Conservation (phyloP, 2,888 invertebrate species). For the Ethmia dodecea region DNA sequence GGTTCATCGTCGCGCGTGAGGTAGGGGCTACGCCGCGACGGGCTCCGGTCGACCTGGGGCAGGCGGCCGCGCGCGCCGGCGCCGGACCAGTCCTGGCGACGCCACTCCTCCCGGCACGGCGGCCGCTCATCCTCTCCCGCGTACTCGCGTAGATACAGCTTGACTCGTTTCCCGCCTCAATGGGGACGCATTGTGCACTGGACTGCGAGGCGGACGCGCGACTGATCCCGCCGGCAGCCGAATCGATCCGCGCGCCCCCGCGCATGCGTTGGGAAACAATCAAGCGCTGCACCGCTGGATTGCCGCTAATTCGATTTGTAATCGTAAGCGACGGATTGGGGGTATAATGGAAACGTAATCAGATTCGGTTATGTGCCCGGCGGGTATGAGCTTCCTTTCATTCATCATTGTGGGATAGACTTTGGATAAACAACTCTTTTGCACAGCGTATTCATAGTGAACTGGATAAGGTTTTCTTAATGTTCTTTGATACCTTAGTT, state of each 20-base stretch:
- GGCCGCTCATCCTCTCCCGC: constrained; percentile 76
- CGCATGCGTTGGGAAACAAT: constrained; percentile 39
- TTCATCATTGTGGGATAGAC: too few species aligned
- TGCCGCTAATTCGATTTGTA: constrained; percentile 12
- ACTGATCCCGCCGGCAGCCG: constrained; percentile 52
- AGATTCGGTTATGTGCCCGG: neutral
- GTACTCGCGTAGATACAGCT: constrained; percentile 77
- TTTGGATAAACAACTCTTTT: too few species aligned
- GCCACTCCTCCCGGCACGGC: constrained; percentile 72
- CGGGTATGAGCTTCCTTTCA: too few species aligned
- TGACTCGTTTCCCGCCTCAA: constrained; percentile 70
- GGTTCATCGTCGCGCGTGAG: constrained; percentile 89
- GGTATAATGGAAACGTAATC: constrained; percentile 2
- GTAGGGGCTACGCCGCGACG: constrained; percentile 89
- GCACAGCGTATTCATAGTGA: too few species aligned
- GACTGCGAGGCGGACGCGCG: constrained; percentile 69
- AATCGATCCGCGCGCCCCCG: constrained; percentile 61
- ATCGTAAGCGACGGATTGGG: neutral
- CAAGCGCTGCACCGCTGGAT: constrained; percentile 52
- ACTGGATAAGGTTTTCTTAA: too few species aligned
- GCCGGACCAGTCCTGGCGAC: constrained; percentile 69
- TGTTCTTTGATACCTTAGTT: too few species aligned
- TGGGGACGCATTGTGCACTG: constrained; percentile 62
- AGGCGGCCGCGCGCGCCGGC: constrained; percentile 78
- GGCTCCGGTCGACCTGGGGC: constrained; percentile 94